Conservation (phyloP, 2,113 vertebrate genomes). For the Taxidea taxus region DNA sequence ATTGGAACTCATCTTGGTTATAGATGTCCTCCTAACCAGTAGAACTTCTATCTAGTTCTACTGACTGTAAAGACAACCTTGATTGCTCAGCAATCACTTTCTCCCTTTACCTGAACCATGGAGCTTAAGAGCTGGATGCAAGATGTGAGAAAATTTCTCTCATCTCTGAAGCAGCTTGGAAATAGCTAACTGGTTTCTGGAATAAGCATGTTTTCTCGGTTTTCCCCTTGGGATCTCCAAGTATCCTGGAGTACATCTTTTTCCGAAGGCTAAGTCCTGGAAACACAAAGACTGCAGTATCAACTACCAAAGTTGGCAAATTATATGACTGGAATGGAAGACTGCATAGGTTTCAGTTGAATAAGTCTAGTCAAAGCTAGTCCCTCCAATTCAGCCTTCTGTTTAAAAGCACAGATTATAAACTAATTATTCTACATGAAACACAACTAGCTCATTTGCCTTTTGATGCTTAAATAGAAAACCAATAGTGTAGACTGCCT, state of each 20-base stretch:
- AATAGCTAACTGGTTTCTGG: not conserved
- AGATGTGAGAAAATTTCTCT: not conserved
- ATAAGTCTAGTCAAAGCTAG: not conserved
- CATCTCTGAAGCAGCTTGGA: not conserved
- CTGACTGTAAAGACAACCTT: not conserved
- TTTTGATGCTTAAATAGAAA: slow-evolving; percentile 28
- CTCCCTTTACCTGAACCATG: not conserved
- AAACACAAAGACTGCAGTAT: not conserved
- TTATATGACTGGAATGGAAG: not conserved
- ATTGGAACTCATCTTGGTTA: not conserved
- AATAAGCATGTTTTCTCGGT: not conserved
- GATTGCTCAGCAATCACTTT: not conserved
- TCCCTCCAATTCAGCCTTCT: not conserved
- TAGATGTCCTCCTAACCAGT: not conserved
- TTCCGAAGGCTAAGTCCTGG: not conserved
- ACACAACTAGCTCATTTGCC: not conserved
- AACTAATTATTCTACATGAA: slow-evolving; percentile 12
- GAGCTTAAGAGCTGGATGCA: not conserved
- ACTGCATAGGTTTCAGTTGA: not conserved
- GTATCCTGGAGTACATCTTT: not conserved
- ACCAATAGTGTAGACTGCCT: not conserved
- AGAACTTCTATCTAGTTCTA: not conserved
- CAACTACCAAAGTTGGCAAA: not conserved
- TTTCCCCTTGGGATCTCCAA: not conserved
- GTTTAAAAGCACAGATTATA: not conserved